A percentile compares a stretch with the other conserved stretches of the same genome.
phyloP scores from a whole-genome alignment of 2,888 invertebrate species.

The Agrypnus murinus region DNA sequence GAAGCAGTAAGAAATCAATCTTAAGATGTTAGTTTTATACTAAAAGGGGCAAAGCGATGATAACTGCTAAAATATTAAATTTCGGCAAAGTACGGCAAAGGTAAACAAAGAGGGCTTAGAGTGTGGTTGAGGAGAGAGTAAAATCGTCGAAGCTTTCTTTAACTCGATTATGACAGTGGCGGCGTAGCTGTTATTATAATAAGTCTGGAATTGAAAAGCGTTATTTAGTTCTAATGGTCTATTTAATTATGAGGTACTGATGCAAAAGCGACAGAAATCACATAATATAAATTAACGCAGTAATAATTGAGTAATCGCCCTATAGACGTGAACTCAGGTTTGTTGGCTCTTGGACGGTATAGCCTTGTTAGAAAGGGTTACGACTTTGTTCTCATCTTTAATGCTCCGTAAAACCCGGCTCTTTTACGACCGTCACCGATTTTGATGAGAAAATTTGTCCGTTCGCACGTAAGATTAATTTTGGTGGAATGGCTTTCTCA shows the following conservation, averaged over 20 bases:
- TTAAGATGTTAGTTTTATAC: neutral
- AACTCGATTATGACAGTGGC: neutral
- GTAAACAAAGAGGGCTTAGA: no score
- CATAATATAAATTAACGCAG: conserved; percentile 42
- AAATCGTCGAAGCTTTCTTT: neutral
- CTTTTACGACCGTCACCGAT: conserved; percentile 62
- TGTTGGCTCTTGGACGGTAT: conserved; percentile 37
- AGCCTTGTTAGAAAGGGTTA: conserved; percentile 61
- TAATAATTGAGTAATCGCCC: conserved; percentile 43
- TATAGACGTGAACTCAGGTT: conserved; percentile 40
- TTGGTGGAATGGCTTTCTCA: conserved; percentile 60
- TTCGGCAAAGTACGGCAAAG: no score
- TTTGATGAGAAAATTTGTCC: conserved; percentile 63
- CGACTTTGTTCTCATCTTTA: conserved; percentile 63
- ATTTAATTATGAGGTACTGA: conserved; percentile 21
- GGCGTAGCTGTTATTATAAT: neutral
- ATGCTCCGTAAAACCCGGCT: conserved; percentile 61
- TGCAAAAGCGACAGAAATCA: conserved; percentile 32
- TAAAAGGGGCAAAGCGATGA: neutral
- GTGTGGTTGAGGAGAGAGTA: neutral
- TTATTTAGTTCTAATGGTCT: conserved; percentile 16
- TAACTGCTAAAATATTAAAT: neutral
- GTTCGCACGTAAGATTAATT: conserved; percentile 63
- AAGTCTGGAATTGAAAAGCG: neutral
- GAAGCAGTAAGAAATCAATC: conserved; percentile 3